phyloP scores from a whole-genome alignment of 2,797 vertebrate species.

The Megaceryle alcyon region DNA sequence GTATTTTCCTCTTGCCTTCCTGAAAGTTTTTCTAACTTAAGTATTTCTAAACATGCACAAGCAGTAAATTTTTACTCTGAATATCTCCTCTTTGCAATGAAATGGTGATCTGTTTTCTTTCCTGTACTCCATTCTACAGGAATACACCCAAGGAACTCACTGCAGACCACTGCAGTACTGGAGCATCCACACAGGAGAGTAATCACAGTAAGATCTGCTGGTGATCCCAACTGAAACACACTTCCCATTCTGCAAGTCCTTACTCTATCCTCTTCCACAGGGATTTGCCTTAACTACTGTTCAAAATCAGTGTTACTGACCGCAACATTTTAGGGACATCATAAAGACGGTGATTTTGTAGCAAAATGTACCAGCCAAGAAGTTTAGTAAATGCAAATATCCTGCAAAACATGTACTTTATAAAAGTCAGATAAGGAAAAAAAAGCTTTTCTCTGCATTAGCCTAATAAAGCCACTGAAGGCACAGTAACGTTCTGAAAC shows the following conservation, averaged over 20 bases:
- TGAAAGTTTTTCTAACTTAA: background rate
- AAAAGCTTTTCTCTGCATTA: background rate
- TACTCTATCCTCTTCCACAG: background rate
- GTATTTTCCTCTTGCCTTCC: background rate
- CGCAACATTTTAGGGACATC: background rate
- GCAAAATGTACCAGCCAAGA: background rate
- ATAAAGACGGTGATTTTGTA: background rate
- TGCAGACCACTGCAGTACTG: background rate
- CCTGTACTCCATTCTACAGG: background rate
- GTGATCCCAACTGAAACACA: background rate
- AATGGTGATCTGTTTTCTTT: background rate
- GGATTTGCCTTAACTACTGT: background rate
- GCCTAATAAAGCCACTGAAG: background rate
- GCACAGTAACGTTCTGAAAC: background rate
- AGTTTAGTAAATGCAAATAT: background rate
- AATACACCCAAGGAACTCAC: accelerated
- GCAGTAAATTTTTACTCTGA: background rate
- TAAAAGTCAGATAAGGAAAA: background rate
- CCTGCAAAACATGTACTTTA: background rate
- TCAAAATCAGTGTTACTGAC: background rate
- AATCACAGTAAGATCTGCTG: background rate
- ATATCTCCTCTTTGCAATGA: background rate
- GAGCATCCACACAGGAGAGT: background rate
- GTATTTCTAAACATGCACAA: background rate
- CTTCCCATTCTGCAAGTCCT: background rate